A percentile compares a stretch with the other conserved stretches of the same genome.
Conservation (phyloP, 53 echinoderm and acorn worm genomes). For the Echinarachnius parma region DNA sequence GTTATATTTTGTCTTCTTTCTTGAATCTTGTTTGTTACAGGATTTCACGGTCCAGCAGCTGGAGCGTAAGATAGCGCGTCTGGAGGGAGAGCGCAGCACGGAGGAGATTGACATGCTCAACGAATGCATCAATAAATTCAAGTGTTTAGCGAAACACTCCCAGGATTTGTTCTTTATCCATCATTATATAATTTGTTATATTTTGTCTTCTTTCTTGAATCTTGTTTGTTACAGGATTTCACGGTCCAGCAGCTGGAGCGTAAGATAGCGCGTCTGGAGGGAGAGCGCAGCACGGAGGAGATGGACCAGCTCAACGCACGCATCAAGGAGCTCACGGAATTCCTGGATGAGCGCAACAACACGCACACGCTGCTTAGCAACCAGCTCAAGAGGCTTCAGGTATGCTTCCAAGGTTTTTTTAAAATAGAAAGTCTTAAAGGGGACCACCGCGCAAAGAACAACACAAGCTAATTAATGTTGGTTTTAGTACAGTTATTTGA, state of each 20-base stretch:
- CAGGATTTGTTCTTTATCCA: too few species aligned
- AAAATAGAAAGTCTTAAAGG: too few species aligned
- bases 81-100: constrained; percentile 93
- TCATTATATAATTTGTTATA: too few species aligned
- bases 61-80: constrained; percentile 88
- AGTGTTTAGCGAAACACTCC: too few species aligned
- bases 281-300: constrained; percentile 95
- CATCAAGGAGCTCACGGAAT: constrained; percentile 80
- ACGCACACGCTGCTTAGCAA: constrained; percentile 81
- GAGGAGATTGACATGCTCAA: constrained; percentile 97
- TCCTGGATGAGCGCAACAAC: constrained; percentile 80
- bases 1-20: too few species aligned
- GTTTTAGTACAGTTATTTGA: too few species aligned
- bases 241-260: constrained; percentile 94
- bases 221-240: constrained; percentile 69
- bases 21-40: too few species aligned
- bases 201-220: too few species aligned
- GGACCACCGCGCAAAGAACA: too few species aligned
- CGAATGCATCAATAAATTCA: constrained; percentile 84
- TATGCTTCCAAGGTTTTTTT: too few species aligned
- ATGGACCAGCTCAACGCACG: constrained; percentile 91
- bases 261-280: constrained; percentile 89
- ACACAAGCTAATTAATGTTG: too few species aligned
- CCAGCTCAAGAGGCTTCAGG: constrained; percentile 93
- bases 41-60: constrained; percentile 96